Evolutionary conservation across 2,797 vertebrate species (phyloP).

Genomic region (Thunnus albacares): DNA sequence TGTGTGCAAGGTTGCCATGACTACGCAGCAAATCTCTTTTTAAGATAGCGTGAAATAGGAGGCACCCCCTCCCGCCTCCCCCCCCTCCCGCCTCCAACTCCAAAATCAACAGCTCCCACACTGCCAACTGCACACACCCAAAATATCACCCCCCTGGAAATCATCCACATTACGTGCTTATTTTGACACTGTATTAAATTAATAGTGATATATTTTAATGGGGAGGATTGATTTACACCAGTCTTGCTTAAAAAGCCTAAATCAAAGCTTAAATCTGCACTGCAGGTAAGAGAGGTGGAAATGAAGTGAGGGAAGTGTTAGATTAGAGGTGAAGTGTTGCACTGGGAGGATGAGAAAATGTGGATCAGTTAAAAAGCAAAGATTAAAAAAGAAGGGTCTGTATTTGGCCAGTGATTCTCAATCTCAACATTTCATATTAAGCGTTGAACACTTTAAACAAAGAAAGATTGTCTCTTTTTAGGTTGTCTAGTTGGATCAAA

Average conservation of each 20-base stretch:
- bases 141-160: slow-evolving; percentile 36
- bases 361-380: neutral
- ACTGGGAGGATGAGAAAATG: neutral
- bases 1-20: slow-evolving; percentile 81
- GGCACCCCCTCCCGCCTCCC: neutral
- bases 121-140: slow-evolving; percentile 10
- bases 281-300: slow-evolving; percentile 38
- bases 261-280: slow-evolving; percentile 33
- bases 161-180: slow-evolving; percentile 6
- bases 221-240: slow-evolving; percentile 20
- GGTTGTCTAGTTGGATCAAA: neutral
- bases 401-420: neutral
- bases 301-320: slow-evolving; percentile 8
- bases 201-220: neutral
- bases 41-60: slow-evolving; percentile 63
- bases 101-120: slow-evolving; percentile 50
- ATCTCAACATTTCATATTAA: neutral
- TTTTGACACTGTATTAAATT: slow-evolving; percentile 21
- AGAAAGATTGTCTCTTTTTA: neutral
- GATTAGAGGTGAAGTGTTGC: neutral
- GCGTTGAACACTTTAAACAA: neutral
- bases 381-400: neutral
- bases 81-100: neutral
- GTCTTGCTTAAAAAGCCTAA: slow-evolving; percentile 15
- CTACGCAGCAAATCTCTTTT: slow-evolving; percentile 78